These are phyloP conservation scores for Propithecus coquereli DNA, from an alignment of 2,113 vertebrate genomes.

Conservation along the genomic window DNA sequence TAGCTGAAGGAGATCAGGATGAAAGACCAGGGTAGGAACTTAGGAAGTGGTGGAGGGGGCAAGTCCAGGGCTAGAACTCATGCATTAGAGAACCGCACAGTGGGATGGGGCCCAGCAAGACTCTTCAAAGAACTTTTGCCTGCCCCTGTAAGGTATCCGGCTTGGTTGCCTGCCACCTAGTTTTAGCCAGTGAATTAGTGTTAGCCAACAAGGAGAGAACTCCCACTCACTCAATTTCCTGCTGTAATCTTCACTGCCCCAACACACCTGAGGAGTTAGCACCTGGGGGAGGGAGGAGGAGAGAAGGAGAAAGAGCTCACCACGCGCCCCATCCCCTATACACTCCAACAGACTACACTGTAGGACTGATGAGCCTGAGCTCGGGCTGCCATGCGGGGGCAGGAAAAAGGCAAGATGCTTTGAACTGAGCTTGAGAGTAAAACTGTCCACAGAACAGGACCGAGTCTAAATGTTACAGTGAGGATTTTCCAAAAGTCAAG, in stretches of 20 bases:
- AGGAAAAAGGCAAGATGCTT: neutral
- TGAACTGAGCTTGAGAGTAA: neutral
- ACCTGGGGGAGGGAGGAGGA: neutral
- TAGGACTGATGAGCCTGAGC: too few relatives aligned
- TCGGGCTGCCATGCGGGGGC: neutral
- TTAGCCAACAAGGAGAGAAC: neutral
- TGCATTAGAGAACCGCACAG: neutral
- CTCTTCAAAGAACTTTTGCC: neutral
- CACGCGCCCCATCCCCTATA: rapidly evolving
- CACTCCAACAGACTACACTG: too few relatives aligned
- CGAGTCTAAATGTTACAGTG: neutral
- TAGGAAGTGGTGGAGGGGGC: neutral
- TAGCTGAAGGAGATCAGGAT: neutral
- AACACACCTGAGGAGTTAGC: neutral
- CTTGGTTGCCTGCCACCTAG: neutral
- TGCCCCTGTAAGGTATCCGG: too few relatives aligned
- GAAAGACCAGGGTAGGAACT: neutral
- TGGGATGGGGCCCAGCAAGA: neutral
- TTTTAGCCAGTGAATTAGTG: neutral
- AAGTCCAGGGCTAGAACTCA: neutral
- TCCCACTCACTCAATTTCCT: neutral
- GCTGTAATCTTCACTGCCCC: neutral
- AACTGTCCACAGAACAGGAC: neutral
- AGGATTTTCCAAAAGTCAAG: neutral
- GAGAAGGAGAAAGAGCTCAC: neutral